Evolutionary conservation across 2,888 invertebrate genomes (phyloP).

Genomic region (Aricia artaxerxes): DNA sequence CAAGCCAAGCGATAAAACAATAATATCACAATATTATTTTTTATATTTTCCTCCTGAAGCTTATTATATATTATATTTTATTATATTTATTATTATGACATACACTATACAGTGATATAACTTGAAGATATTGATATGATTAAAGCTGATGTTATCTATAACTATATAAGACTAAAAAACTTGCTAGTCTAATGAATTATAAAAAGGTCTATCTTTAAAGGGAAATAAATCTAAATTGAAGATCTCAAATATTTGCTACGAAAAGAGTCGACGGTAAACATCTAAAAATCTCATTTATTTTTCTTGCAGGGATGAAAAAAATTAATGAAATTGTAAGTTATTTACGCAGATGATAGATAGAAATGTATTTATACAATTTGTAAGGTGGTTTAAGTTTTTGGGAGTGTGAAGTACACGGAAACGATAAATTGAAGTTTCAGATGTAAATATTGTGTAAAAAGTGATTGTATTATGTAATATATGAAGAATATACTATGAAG

Average conservation of each 20-base stretch:
- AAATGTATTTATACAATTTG: background rate
- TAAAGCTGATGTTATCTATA: background rate
- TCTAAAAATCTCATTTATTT: slow-evolving; percentile 17
- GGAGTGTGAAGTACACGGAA: no score
- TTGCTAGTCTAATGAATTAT: slow-evolving; percentile 11
- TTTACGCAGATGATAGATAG: background rate
- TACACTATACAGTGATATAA: background rate
- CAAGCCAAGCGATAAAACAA: no score
- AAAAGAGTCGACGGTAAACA: slow-evolving; percentile 24
- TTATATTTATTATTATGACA: no score
- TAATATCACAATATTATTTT: no score
- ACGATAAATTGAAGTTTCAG: no score
- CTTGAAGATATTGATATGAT: background rate
- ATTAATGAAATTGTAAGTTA: background rate
- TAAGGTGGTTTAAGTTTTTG: background rate
- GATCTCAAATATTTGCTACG: slow-evolving; percentile 26
- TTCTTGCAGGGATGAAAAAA: background rate
- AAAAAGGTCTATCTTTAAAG: slow-evolving; percentile 9
- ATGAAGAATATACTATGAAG: no score
- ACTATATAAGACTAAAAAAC: background rate
- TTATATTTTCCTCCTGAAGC: no score
- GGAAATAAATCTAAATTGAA: slow-evolving; percentile 13
- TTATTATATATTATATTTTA: no score
- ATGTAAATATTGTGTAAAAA: no score
- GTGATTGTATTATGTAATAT: no score